phyloP scores from a whole-genome alignment of 1,140 invertebrate genomes.

The Ips nitidus region DNA sequence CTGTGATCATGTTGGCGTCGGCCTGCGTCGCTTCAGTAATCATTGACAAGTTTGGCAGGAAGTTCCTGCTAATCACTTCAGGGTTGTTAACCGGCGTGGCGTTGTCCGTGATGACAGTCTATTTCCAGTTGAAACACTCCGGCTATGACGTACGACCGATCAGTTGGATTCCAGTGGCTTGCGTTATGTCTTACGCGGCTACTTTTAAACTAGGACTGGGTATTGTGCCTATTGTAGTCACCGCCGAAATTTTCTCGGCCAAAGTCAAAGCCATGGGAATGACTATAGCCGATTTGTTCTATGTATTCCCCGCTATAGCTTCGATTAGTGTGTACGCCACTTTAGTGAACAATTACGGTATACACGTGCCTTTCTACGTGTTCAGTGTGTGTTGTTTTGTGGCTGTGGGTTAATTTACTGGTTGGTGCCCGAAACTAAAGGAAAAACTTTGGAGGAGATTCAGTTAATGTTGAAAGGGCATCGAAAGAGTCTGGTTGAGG shows the following conservation, averaged over 20 bases:
- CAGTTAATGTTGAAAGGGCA: constrained; percentile 51
- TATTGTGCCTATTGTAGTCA: constrained; percentile 70
- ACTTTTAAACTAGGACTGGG: constrained; percentile 44
- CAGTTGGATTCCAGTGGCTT: constrained; percentile 40
- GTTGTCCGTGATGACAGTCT: constrained; percentile 39
- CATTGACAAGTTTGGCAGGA: constrained; percentile 53
- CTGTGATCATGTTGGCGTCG: constrained; percentile 47
- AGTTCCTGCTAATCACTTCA: constrained; percentile 50
- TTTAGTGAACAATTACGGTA: constrained; percentile 54
- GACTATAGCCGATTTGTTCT: constrained; percentile 44
- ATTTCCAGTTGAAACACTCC: constrained; percentile 41
- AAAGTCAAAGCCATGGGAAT: constrained; percentile 57
- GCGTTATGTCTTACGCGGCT: constrained; percentile 42
- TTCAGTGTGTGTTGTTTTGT: constrained; percentile 63
- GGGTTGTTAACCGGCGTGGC: constrained; percentile 36
- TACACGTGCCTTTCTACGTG: constrained; percentile 65
- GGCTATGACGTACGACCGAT: constrained; percentile 25
- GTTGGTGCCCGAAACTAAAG: constrained; percentile 76
- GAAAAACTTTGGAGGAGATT: constrained; percentile 73
- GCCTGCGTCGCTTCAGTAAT: constrained; percentile 45
- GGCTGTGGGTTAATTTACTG: constrained; percentile 61
- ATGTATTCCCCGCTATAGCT: constrained; percentile 57
- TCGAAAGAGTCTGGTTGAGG: constrained; percentile 55
- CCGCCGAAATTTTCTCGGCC: constrained; percentile 68
- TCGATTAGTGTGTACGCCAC: constrained; percentile 66